phyloP scores from a whole-genome alignment of 1,140 invertebrate species.

The Steinernema feltiae region DNA sequence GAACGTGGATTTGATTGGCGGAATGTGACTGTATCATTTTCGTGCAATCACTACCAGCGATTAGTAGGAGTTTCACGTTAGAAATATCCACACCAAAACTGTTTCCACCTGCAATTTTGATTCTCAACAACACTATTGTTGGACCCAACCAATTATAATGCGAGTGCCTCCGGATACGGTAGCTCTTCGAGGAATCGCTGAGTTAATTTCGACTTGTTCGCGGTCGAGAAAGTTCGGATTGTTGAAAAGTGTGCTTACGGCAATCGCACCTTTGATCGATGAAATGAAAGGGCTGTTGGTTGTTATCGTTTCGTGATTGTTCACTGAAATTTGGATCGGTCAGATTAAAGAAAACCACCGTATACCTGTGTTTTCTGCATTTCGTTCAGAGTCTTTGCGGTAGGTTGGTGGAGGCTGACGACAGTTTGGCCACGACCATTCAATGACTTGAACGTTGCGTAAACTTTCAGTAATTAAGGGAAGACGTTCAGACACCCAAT shows the following conservation, averaged over 20 bases:
- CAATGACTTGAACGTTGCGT: background rate
- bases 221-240: background rate
- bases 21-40: conserved; percentile 5
- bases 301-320: background rate
- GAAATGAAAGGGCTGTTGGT: background rate
- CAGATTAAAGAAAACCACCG: no score
- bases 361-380: background rate
- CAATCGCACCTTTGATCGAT: background rate
- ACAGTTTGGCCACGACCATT: conserved; percentile 4
- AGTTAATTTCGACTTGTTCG: background rate
- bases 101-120: background rate
- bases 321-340: background rate
- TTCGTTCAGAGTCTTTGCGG: background rate
- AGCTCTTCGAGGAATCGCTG: background rate
- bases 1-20: background rate
- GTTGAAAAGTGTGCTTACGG: background rate
- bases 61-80: background rate
- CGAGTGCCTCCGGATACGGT: background rate
- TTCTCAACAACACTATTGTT: background rate
- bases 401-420: background rate
- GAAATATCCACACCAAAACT: background rate
- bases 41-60: background rate
- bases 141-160: background rate
- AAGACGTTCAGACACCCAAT: background rate
- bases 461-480: background rate